Conservation (phyloP, 2,888 invertebrate genomes). For the Tetanocera ferruginea region DNA sequence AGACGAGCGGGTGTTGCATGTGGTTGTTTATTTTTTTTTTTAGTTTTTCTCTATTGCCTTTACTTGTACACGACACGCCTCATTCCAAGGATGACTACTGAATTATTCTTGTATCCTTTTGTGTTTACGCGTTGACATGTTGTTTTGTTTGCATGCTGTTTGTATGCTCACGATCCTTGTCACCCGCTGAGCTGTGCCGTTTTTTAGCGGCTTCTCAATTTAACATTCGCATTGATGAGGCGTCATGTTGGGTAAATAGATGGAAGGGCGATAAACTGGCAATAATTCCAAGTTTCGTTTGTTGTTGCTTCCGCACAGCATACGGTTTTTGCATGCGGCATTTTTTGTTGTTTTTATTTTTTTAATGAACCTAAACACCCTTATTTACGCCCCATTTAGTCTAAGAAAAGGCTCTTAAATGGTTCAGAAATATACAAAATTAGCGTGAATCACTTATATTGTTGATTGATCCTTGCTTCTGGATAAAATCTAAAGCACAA, state of each 20-base stretch:
- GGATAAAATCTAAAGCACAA: not conserved
- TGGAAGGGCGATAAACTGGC: slow-evolving; percentile 53
- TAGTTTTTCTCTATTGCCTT: not conserved
- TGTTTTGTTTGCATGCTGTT: slow-evolving; percentile 37
- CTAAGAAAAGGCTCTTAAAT: not conserved
- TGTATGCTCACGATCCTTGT: not conserved
- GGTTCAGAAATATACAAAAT: not conserved
- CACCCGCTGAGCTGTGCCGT: slow-evolving; percentile 37
- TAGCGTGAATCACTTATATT: not conserved
- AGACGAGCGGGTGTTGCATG: not conserved
- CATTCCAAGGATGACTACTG: not conserved
- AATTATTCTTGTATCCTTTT: slow-evolving; percentile 30
- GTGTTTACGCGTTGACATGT: slow-evolving; percentile 34
- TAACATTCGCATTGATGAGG: slow-evolving; percentile 49
- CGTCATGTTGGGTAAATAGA: slow-evolving; percentile 55
- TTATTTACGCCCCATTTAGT: slow-evolving; percentile 64
- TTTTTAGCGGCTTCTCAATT: slow-evolving; percentile 41
- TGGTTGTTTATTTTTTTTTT: slow-evolving; percentile 8
- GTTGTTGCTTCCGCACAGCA: slow-evolving; percentile 43
- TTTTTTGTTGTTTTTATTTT: slow-evolving; percentile 42
- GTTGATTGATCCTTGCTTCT: not conserved
- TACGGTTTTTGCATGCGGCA: slow-evolving; percentile 49
- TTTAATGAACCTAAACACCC: slow-evolving; percentile 61
- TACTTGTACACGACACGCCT: not conserved
- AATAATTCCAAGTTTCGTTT: slow-evolving; percentile 45